These are phyloP conservation scores for Zygogramma bicolorata DNA, from an alignment of 2,888 invertebrate genomes.

Conservation along the genomic window DNA sequence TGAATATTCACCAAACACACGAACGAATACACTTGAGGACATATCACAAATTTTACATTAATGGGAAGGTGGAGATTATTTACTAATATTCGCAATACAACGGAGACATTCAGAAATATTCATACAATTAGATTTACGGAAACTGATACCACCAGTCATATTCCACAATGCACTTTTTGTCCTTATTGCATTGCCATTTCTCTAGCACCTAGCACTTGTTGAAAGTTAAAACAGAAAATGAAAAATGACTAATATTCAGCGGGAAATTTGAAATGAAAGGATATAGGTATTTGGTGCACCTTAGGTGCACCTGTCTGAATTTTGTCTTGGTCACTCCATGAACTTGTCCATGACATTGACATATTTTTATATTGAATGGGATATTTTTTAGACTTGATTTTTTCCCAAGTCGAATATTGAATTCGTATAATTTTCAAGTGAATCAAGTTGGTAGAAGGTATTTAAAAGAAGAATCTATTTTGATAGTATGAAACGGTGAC, in stretches of 20 bases:
- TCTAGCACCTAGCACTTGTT: slow-evolving; percentile 65
- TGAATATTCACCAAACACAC: slow-evolving; percentile 56
- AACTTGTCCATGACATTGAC: no score
- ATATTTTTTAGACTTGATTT: no score
- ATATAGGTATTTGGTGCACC: no score
- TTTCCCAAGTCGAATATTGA: no score
- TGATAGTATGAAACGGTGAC: no score
- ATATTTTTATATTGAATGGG: no score
- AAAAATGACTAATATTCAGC: slow-evolving; percentile 50
- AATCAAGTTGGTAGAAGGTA: no score
- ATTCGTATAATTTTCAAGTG: no score
- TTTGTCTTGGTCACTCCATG: no score
- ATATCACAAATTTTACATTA: slow-evolving; percentile 62
- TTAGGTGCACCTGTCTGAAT: no score
- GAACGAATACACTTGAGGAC: slow-evolving; percentile 55
- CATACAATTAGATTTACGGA: slow-evolving; percentile 56
- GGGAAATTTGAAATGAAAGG: slow-evolving; percentile 52
- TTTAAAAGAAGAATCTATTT: no score
- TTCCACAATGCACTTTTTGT: slow-evolving; percentile 63
- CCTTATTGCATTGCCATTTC: no score
- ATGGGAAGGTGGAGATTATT: slow-evolving; percentile 52
- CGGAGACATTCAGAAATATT: slow-evolving; percentile 49
- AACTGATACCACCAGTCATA: slow-evolving; percentile 59
- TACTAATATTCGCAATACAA: slow-evolving; percentile 50
- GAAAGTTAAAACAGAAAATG: slow-evolving; percentile 59